Conservation (phyloP, 2,797 vertebrate genomes). For the Squalus acanthias region DNA sequence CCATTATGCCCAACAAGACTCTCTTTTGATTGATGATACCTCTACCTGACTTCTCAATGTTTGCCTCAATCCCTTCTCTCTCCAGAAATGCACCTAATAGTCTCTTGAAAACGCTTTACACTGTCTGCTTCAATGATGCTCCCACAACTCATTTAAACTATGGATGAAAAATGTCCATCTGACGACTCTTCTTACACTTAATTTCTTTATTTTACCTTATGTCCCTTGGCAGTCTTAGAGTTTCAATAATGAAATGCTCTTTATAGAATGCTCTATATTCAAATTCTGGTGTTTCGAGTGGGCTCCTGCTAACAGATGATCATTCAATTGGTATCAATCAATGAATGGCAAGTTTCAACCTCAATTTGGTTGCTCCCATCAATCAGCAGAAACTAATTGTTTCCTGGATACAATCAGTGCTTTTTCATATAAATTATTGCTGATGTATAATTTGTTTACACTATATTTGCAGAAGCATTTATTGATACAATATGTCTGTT, state of each 20-base stretch:
- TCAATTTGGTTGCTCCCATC: neutral
- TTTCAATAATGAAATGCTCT: neutral
- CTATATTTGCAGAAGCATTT: neutral
- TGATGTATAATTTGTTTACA: neutral
- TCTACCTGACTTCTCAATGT: neutral
- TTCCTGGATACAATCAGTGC: neutral
- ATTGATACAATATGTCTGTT: neutral
- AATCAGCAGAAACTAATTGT: neutral
- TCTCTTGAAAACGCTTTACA: no score
- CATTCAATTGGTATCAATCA: neutral
- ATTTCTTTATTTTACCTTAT: neutral
- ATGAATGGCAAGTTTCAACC: neutral
- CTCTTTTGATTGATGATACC: neutral
- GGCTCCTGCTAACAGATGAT: neutral
- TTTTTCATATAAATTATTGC: neutral
- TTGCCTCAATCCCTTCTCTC: neutral
- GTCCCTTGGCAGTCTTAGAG: neutral
- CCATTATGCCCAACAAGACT: neutral
- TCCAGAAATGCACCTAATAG: neutral
- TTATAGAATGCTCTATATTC: neutral
- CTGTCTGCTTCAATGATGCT: neutral
- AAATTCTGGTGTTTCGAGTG: neutral
- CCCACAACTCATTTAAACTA: neutral
- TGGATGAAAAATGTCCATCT: neutral
- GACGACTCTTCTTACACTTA: neutral